These are phyloP conservation scores for Phrynocephalus vlangalii DNA, from an alignment of 2,797 vertebrate species.

Conservation along the genomic window DNA sequence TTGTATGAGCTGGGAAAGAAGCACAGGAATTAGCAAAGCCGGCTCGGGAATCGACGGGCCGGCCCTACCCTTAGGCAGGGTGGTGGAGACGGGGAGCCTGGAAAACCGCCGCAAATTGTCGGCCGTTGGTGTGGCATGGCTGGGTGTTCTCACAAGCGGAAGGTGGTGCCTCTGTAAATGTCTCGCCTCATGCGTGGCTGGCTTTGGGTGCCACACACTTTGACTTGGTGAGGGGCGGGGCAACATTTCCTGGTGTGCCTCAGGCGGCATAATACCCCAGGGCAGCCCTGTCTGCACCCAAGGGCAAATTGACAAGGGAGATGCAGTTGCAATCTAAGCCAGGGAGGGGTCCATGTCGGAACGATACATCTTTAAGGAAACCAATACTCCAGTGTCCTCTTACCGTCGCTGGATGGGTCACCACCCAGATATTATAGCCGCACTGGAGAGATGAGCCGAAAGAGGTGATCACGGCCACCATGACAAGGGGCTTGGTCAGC, in stretches of 20 bases:
- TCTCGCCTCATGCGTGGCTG: no score
- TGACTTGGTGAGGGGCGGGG: no score
- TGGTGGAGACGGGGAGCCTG: no score
- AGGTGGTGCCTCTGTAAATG: no score
- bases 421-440: constrained; percentile 20
- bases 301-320: not conserved
- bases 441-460: constrained; percentile 14
- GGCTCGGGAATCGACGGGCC: not conserved
- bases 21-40: rapidly evolving
- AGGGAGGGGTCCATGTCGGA: no score
- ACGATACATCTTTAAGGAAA: not conserved
- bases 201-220: no score
- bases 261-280: no score
- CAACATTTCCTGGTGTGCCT: no score
- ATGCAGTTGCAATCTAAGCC: not conserved
- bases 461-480: not conserved
- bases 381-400: not conserved
- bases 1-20: constrained; percentile 81
- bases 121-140: no score
- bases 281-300: not conserved
- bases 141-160: no score
- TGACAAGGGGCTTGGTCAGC: not conserved
- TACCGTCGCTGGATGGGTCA: not conserved
- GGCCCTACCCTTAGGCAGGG: not conserved
- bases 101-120: no score